These are phyloP conservation scores for Tribolium castaneum DNA, from an alignment of 1,140 invertebrate genomes.

Conservation along the genomic window DNA sequence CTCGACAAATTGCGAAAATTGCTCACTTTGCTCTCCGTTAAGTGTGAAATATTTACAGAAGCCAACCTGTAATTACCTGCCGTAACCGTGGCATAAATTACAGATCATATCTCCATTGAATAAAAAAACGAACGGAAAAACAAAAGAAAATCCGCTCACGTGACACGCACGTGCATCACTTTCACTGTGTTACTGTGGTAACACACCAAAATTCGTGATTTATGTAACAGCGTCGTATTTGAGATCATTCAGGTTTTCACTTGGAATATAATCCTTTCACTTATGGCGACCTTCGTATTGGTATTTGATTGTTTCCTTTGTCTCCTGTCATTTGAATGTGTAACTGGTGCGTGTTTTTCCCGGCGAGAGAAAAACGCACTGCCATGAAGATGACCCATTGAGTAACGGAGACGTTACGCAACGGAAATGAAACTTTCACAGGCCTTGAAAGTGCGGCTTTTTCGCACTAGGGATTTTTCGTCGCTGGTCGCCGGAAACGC, in stretches of 20 bases:
- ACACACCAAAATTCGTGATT: constrained; percentile 1
- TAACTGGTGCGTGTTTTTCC: neutral
- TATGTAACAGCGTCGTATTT: neutral
- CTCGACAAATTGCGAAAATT: constrained; percentile 1
- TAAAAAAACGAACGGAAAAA: neutral
- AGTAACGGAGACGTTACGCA: constrained; percentile 28
- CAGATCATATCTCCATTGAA: neutral
- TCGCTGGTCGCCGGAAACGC: constrained; percentile 20
- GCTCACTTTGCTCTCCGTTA: neutral
- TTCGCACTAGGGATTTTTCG: constrained; percentile 1
- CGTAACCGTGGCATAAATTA: constrained; percentile 24
- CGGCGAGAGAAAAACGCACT: neutral
- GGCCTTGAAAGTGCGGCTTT: neutral
- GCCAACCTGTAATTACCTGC: constrained; percentile 11
- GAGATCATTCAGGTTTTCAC: constrained; percentile 10
- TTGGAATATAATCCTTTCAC: constrained; percentile 37
- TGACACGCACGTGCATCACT: constrained; percentile 3
- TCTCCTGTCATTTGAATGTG: constrained; percentile 25
- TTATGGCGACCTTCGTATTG: constrained; percentile 39
- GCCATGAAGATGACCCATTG: constrained; percentile 22
- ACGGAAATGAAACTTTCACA: constrained; percentile 40
- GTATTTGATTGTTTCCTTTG: constrained; percentile 45
- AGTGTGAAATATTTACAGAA: constrained; percentile 15
- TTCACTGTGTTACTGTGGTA: neutral
- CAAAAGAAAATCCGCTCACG: neutral